Percentiles rank a stretch among this genome's conserved stretches.
Conservation (phyloP, 2,888 invertebrate species). For the Hemicrepidius hirtus region DNA sequence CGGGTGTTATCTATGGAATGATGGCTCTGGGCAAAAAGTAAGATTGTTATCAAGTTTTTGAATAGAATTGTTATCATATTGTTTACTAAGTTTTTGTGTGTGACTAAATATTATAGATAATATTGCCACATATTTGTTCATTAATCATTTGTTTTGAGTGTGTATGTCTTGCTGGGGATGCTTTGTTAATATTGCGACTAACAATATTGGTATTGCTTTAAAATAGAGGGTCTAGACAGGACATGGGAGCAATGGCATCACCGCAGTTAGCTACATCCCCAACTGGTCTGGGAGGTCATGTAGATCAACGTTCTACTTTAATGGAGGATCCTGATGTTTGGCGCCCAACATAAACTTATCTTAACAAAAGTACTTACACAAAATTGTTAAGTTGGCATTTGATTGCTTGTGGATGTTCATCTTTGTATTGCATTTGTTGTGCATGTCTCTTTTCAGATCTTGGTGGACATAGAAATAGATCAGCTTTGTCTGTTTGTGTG, state of each 20-base stretch:
- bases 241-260: conserved; percentile 88
- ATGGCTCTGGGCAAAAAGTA: conserved; percentile 97
- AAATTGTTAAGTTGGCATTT: conserved; percentile 25
- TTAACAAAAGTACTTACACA: conserved; percentile 64
- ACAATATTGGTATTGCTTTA: conserved; percentile 41
- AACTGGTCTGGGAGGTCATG: conserved; percentile 72
- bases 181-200: conserved; percentile 40
- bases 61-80: conserved; percentile 20
- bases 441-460: conserved; percentile 9
- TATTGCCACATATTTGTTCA: background rate
- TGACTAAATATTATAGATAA: conserved; percentile 12
- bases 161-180: conserved; percentile 11
- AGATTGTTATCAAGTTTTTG: conserved; percentile 69
- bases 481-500: too few species aligned
- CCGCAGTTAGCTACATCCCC: conserved; percentile 78
- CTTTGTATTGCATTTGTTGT: background rate
- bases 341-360: conserved; percentile 88
- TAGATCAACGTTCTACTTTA: conserved; percentile 86
- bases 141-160: background rate
- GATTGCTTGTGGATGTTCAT: conserved; percentile 13
- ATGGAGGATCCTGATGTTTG: conserved; percentile 96
- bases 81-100: conserved; percentile 1
- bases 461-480: too few species aligned
- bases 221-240: conserved; percentile 86
- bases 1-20: conserved; percentile 93